Conservation (phyloP, 1,140 invertebrate genomes). For the Asbolus verrucosus region DNA sequence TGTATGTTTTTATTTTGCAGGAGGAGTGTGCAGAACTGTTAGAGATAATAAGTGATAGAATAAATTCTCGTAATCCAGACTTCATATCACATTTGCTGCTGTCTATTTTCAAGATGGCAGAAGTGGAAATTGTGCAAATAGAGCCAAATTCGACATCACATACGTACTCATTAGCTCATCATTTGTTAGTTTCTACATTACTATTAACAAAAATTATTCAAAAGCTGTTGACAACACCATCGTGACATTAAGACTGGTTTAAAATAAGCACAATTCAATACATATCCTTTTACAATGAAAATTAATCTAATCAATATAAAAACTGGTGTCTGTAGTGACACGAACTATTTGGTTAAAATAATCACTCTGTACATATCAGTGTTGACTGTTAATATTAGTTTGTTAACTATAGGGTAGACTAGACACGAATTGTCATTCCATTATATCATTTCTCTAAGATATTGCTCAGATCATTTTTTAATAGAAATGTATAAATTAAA, state of each 20-base stretch:
- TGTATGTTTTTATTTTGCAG: slow-evolving; percentile 69
- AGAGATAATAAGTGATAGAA: slow-evolving; percentile 83
- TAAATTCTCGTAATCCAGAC: slow-evolving; percentile 85
- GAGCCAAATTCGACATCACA: slow-evolving; percentile 58
- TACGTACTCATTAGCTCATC: slow-evolving; percentile 24
- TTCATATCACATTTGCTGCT: slow-evolving; percentile 86
- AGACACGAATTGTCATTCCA: slow-evolving; percentile 20
- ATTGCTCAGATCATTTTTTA: slow-evolving; percentile 48
- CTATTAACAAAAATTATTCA: slow-evolving; percentile 51
- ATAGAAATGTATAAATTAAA: slow-evolving; percentile 39
- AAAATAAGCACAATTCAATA: slow-evolving; percentile 54
- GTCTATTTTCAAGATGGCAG: slow-evolving; percentile 92
- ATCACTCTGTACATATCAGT: slow-evolving; percentile 62
- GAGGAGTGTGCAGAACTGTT: slow-evolving; percentile 85
- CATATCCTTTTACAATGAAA: slow-evolving; percentile 58
- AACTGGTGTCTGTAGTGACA: slow-evolving; percentile 49
- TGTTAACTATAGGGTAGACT: slow-evolving; percentile 39
- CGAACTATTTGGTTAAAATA: slow-evolving; percentile 39
- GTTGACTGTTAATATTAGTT: slow-evolving; percentile 61
- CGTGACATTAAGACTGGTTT: slow-evolving; percentile 62
- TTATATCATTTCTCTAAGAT: slow-evolving; percentile 34
- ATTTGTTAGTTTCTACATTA: slow-evolving; percentile 48
- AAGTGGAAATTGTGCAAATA: slow-evolving; percentile 79
- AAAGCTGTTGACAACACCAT: slow-evolving; percentile 51
- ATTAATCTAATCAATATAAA: slow-evolving; percentile 43